Evolutionary conservation across 2,113 vertebrate genomes (phyloP).

Genomic region (Pelecanus crispus): DNA sequence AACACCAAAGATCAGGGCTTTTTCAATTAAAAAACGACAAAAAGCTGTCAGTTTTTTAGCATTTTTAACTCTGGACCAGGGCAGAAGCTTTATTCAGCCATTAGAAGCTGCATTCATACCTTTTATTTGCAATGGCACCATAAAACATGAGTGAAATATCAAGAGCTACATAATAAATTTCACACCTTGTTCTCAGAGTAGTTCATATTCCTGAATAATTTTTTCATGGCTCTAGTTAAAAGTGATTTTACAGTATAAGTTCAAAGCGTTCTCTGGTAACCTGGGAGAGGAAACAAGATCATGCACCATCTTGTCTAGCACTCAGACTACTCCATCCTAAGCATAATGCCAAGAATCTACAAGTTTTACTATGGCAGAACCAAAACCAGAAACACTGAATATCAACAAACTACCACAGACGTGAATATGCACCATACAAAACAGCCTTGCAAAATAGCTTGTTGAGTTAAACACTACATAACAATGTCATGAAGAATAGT

Average conservation of each 20-base stretch:
- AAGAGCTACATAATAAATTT: slow-evolving; percentile 15
- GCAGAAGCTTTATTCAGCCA: neutral
- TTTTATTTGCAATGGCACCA: slow-evolving; percentile 1
- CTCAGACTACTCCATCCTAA: neutral
- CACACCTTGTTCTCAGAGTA: slow-evolving; percentile 15
- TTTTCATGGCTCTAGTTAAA: slow-evolving; percentile 4
- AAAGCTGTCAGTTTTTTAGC: neutral
- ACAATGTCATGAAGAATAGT: slow-evolving; percentile 15
- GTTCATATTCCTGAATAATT: neutral
- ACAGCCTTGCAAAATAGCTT: neutral
- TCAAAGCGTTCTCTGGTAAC: slow-evolving; percentile 14
- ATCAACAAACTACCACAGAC: neutral
- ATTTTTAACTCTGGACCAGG: neutral
- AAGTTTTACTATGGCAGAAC: neutral
- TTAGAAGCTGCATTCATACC: neutral
- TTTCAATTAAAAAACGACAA: neutral
- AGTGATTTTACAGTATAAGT: neutral
- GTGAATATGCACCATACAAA: neutral
- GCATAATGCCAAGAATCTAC: neutral
- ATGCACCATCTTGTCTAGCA: slow-evolving; percentile 33
- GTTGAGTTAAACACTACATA: slow-evolving; percentile 31
- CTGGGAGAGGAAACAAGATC: slow-evolving; percentile 30
- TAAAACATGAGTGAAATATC: slow-evolving; percentile 11
- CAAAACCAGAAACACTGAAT: neutral
- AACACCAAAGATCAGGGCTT: neutral